Base-by-base conservation (phyloP, 2,888 invertebrate species). In the Sminthurides aquaticus region DNA sequence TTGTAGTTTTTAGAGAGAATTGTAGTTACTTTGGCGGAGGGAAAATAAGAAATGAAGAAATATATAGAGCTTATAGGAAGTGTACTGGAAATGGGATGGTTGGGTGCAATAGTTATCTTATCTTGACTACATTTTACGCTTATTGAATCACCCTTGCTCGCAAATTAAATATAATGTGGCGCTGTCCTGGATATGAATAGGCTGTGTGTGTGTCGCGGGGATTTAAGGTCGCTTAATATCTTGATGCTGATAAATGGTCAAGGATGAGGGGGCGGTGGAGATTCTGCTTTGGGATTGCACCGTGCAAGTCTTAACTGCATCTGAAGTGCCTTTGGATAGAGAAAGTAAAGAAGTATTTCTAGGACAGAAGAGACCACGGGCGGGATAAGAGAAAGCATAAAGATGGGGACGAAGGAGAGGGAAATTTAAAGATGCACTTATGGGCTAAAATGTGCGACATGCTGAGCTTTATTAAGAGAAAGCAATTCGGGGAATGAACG, bases 111-210 rank as follows among this genome's bases (percentile, higher is more conserved):
- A 56, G 57, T 56, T 56, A 62, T 62, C 62, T 62, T 62, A 62
- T 62, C 62, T 43, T 28, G 48, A 28, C 56, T n/a, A 62, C 62
- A 62, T 62, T 62, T 62, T 57, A 56, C 56, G 57, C 62, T 62
- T 62, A 62, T 62, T 62, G 57, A 62, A 62, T 62, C 62, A 57
- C 27, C 28, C 62, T 15, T 22, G 24, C 24, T 28, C 57, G 56
- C 57, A 59, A 60, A 60, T 60, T 60, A 49, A 60, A 60, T 60
- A 22, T 60, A 60, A 52, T 34, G 43, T 34, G 43, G 15, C 43
- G 15, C 43, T 34, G 43, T 34, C 43, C 43, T 34, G 43, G 15
- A 15, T 34, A 34, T n/a, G n/a, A n/a, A n/a, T n/a, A n/a, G n/a
- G n/a, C n/a, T n/a, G n/a, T n/a, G 43, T 34, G 43, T n/a, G 43